Evolutionary conservation across 2,888 invertebrate species (phyloP), one percentile per base, ranked within the genome.

Genomic region (Cephus nigrinus): DNA sequence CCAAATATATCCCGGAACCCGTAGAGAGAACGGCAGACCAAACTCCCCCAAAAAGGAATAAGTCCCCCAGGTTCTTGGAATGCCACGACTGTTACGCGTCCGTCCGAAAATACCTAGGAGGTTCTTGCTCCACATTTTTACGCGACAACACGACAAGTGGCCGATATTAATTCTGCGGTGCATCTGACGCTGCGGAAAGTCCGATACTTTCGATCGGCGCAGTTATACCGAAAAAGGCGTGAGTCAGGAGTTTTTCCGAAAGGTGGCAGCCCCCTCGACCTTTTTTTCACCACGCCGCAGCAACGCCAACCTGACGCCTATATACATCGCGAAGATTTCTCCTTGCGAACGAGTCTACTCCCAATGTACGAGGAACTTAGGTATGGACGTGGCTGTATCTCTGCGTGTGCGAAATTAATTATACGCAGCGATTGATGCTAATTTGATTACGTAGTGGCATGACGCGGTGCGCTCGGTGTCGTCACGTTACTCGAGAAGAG

Each of bases 51-150:
- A 88, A 86, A 86, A 86, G 81, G 85, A 86, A 83, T 76, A 85
- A 86, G 81, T 81, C 80, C 3, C 55, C 69, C 15, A 1, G 74
- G 73, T 86, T 86, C 85, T 86, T 83, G 79, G 84, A 86, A 87
- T 87, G 78, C 82, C 82, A 82, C 82, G 84, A 84, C 86, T 79
- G 79, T 85, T 86, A 87, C 84, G 82, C 82, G 76, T 76, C 78
- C 78, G 73, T 77, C 82, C 78, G 76, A 77, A 85, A 85, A 86
- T 85, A 85, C 80, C 79, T 76, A 77, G 76, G 72, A 79, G 86
- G 84, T 86, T 82, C 81, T 85, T 86, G 85, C 84, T 86, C 86
- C 75, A 87, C 82, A 86, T 87, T 87, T 86, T 86, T 86, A 83
- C 69, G 31, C 74, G 75, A 76, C 32, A 31, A 30, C n/a, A 15